These are phyloP conservation scores for Tretioscincus oriximinensis DNA, from an alignment of 2,113 vertebrate genomes.

Conservation along the genomic window DNA sequence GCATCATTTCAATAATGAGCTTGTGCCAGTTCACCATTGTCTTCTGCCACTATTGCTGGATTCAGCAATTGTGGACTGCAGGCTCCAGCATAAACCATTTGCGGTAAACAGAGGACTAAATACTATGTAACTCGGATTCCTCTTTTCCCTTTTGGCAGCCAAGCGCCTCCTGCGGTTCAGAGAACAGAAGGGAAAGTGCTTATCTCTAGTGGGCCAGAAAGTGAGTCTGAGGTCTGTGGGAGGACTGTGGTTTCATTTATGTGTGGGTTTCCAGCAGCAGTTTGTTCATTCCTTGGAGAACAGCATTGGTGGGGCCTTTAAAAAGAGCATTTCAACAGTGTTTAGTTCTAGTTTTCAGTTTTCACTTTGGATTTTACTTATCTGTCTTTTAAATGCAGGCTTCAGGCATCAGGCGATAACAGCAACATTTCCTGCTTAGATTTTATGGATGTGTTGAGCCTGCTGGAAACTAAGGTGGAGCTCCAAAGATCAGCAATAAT, in stretches of 20 bases:
- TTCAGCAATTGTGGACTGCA: not conserved
- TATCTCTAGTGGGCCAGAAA: not conserved
- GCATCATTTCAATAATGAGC: not conserved
- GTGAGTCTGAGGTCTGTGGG: slow-evolving; percentile 18
- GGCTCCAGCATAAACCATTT: not conserved
- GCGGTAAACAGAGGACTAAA: not conserved
- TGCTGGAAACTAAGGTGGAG: not conserved
- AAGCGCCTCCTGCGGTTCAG: not conserved
- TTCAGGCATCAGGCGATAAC: not conserved
- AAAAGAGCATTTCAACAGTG: not conserved
- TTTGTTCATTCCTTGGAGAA: slow-evolving; percentile 3
- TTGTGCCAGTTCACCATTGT: not conserved
- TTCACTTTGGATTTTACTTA: not conserved
- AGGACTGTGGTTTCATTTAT: slow-evolving; percentile 22
- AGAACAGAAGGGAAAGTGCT: slow-evolving; percentile 16
- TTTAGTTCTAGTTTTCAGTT: not conserved
- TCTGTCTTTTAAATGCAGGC: not conserved
- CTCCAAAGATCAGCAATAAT: too few species aligned
- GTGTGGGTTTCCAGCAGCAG: not conserved
- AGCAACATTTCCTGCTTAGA: not conserved
- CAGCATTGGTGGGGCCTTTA: not conserved
- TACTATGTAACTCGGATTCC: not conserved
- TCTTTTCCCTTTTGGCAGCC: not conserved
- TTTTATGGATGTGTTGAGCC: not conserved
- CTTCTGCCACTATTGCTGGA: not conserved